These are phyloP conservation scores for Drosophila sproati DNA, from an alignment of 1,140 invertebrate species.

Conservation along the genomic window DNA sequence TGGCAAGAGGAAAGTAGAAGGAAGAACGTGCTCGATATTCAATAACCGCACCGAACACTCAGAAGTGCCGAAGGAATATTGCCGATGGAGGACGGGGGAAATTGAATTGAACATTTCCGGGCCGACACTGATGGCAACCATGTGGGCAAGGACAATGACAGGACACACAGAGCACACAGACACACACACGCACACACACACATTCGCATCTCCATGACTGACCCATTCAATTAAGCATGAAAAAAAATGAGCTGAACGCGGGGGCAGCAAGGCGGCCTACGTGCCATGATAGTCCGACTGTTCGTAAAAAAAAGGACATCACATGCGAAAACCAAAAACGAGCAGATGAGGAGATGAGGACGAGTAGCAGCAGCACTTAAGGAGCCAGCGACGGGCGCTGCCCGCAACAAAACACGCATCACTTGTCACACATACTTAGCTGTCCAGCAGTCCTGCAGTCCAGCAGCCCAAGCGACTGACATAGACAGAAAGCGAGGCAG, in stretches of 20 bases:
- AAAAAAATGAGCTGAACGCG: constrained; percentile 53
- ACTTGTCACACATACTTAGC: constrained; percentile 83
- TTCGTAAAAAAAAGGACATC: constrained; percentile 74
- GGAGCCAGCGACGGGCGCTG: constrained; percentile 62
- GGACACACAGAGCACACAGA: constrained; percentile 6
- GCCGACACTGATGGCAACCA: constrained; percentile 47
- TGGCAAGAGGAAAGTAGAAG: not conserved
- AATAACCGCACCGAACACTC: constrained; percentile 62
- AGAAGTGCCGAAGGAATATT: constrained; percentile 9
- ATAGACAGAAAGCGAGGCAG: not conserved
- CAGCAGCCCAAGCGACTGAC: not conserved
- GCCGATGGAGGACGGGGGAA: constrained; percentile 12
- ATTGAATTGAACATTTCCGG: constrained; percentile 81
- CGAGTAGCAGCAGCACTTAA: constrained; percentile 68
- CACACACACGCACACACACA: constrained; percentile 1
- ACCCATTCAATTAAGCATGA: constrained; percentile 85
- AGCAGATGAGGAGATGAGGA: not conserved
- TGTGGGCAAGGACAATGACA: constrained; percentile 61
- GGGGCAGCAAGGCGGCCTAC: constrained; percentile 20
- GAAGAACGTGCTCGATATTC: constrained; percentile 74
- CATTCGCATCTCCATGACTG: constrained; percentile 62
- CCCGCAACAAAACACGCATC: constrained; percentile 84
- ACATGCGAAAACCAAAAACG: constrained; percentile 12
- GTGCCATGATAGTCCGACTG: constrained; percentile 44
- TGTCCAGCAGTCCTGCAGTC: not conserved